phyloP scores from a whole-genome alignment of 2,113 vertebrate species.

The Taxidea taxus region DNA sequence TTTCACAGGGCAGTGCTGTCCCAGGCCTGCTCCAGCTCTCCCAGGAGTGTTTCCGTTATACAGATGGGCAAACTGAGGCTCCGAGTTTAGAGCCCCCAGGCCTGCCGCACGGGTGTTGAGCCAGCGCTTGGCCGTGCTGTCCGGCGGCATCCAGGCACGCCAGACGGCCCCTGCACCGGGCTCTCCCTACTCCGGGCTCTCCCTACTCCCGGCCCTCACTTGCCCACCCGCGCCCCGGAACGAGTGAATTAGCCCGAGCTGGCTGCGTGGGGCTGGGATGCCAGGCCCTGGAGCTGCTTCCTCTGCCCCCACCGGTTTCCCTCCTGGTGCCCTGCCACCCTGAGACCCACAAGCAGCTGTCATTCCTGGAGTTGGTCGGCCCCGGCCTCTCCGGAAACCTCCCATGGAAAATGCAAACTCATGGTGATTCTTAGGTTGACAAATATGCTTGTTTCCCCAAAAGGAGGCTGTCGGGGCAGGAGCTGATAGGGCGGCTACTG shows the following conservation, averaged over 20 bases:
- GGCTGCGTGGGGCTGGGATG: not conserved
- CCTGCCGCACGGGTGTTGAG: not conserved
- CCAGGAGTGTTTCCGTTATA: not conserved
- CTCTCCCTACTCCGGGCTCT: no score
- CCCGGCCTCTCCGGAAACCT: not conserved
- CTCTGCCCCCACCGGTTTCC: not conserved
- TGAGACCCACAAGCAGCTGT: not conserved
- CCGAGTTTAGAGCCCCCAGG: not conserved
- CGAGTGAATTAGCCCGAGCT: no score
- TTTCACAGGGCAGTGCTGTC: no score
- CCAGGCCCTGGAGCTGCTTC: not conserved
- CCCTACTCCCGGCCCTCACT: no score
- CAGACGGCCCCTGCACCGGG: no score
- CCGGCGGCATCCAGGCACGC: fast-evolving
- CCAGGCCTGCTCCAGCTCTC: not conserved
- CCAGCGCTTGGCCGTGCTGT: fast-evolving
- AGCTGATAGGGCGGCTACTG: not conserved
- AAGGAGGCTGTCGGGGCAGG: not conserved
- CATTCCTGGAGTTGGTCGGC: not conserved
- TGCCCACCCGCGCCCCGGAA: no score
- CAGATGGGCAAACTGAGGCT: not conserved
- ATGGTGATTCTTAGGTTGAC: not conserved
- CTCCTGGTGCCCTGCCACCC: fast-evolving
- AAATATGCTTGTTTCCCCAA: not conserved
- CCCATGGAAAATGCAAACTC: not conserved